Evolutionary conservation across 2,797 vertebrate species (phyloP).

Genomic region (Alectoris magna): DNA sequence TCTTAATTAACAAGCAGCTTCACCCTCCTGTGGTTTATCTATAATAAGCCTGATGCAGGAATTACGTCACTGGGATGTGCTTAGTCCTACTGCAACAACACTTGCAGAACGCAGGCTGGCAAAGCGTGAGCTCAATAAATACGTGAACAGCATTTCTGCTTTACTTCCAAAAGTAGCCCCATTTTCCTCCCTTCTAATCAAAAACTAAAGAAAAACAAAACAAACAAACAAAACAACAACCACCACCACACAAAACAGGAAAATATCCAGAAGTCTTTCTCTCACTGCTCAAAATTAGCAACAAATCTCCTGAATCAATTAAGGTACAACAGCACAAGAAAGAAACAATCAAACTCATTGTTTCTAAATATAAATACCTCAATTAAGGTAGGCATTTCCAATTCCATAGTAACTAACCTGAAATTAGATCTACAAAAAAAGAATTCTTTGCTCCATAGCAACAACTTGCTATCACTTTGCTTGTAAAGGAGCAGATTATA

Average conservation of each 20-base stretch:
- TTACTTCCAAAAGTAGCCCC: background rate
- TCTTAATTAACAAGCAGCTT: conserved; percentile 15
- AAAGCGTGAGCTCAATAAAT: background rate
- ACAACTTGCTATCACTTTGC: background rate
- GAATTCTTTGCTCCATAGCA: background rate
- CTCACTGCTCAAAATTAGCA: background rate
- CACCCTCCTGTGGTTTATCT: background rate
- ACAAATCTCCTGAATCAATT: background rate
- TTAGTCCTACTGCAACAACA: background rate
- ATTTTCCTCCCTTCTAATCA: background rate
- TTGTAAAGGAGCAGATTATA: background rate
- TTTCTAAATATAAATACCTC: background rate
- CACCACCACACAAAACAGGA: background rate
- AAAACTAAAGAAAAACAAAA: background rate
- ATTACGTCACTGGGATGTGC: background rate
- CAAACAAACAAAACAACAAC: too few relatives aligned
- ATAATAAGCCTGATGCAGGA: conserved; percentile 26
- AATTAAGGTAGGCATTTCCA: background rate
- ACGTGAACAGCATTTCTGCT: background rate
- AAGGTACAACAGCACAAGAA: background rate
- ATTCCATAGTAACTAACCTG: background rate
- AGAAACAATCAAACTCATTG: background rate
- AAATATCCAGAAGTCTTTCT: background rate
- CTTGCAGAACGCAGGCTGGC: background rate
- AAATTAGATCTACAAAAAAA: background rate